Conservation (phyloP, 2,113 vertebrate species). For the Cavia porcellus region DNA sequence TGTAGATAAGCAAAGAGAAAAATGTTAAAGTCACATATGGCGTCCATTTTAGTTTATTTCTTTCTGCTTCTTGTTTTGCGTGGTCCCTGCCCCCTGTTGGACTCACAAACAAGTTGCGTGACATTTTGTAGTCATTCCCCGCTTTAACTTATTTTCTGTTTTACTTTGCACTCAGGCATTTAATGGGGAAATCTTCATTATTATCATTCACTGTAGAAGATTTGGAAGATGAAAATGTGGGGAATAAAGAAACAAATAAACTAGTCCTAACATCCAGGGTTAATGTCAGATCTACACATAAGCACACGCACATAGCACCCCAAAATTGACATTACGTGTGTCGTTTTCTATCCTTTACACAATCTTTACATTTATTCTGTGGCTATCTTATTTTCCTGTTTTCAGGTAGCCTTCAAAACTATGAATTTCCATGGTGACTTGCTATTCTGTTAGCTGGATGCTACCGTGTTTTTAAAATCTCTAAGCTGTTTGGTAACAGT, state of each 20-base stretch:
- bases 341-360: background rate
- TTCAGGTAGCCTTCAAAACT: background rate
- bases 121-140: background rate
- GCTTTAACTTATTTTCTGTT: background rate
- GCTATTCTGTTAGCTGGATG: background rate
- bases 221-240: constrained; percentile 8
- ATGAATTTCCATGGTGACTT: background rate
- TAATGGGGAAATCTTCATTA: background rate
- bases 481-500: background rate
- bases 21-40: background rate
- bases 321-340: background rate
- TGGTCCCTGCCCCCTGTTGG: background rate
- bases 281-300: background rate
- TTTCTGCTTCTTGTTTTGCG: background rate
- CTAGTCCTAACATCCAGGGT: background rate
- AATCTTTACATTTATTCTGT: background rate
- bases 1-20: background rate
- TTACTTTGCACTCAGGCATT: background rate
- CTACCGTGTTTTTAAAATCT: background rate
- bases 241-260: background rate
- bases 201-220: background rate
- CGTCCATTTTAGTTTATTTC: background rate
- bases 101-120: background rate
- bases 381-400: background rate
- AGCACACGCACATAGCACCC: background rate